Conservation (phyloP, 2,888 invertebrate species). For the Drosophila atripex region DNA sequence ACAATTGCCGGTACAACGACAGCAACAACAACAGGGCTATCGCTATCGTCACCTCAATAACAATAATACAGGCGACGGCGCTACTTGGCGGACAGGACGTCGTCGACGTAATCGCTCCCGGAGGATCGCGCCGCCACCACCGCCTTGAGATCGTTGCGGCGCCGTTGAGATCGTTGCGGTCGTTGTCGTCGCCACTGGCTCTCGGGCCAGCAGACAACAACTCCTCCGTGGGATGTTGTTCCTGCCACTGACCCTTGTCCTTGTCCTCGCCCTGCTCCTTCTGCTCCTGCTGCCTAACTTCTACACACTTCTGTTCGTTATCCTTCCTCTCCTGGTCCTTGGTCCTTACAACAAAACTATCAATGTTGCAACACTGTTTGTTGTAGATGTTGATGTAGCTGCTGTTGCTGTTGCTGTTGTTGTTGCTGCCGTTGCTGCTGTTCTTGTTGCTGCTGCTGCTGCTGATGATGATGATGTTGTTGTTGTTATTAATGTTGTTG, state of each 20-base stretch:
- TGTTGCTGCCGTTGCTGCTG: slow-evolving; percentile 9
- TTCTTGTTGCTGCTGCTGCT: slow-evolving; percentile 15
- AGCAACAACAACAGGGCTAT: slow-evolving; percentile 51
- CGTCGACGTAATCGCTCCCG: slow-evolving; percentile 44
- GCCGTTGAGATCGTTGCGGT: slow-evolving; percentile 69
- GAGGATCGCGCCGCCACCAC: slow-evolving; percentile 35
- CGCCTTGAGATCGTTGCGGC: slow-evolving; percentile 40
- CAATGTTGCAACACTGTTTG: not conserved
- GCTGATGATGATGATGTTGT: slow-evolving; percentile 29
- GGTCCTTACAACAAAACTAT: not conserved
- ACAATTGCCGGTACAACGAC: slow-evolving; percentile 51
- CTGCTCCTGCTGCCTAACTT: slow-evolving; percentile 22
- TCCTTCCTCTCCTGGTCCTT: slow-evolving; percentile 3
- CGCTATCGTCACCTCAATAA: slow-evolving; percentile 55
- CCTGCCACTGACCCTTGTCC: slow-evolving; percentile 34
- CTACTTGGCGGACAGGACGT: slow-evolving; percentile 50
- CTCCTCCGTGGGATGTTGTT: slow-evolving; percentile 16
- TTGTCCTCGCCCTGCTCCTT: not conserved
- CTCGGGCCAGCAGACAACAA: slow-evolving; percentile 32
- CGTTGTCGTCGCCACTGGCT: slow-evolving; percentile 27
- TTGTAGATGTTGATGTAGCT: slow-evolving; percentile 10
- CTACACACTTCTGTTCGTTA: slow-evolving; percentile 14
- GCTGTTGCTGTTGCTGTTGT: slow-evolving; percentile 10
- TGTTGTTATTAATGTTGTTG: slow-evolving; percentile 40
- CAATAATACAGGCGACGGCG: slow-evolving; percentile 45